Evolutionary conservation across 2,113 vertebrate species (phyloP).

Genomic region (Chaetodon auriga): DNA sequence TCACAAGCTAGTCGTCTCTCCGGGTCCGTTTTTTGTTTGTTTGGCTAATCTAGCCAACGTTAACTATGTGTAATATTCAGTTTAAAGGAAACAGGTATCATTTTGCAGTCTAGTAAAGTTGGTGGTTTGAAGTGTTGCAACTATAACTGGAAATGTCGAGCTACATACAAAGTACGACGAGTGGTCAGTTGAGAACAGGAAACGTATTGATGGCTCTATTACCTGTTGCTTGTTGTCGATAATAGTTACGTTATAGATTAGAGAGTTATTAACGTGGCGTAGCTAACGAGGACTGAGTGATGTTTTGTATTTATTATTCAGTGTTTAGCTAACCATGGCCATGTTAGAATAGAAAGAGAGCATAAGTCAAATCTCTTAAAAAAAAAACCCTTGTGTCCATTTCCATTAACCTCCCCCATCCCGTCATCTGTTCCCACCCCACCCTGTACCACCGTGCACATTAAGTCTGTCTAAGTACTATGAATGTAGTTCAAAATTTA

Average conservation of each 20-base stretch:
- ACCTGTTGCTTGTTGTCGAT: not conserved
- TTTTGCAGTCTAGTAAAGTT: too few species aligned
- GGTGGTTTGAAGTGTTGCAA: not conserved
- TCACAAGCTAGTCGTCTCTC: conserved; percentile 2
- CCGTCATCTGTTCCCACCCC: too few species aligned
- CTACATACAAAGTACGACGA: too few species aligned
- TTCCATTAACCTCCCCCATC: not conserved
- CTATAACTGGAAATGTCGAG: not conserved
- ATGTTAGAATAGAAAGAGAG: not conserved
- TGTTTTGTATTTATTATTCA: not conserved
- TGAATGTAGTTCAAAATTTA: not conserved
- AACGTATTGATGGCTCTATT: not conserved
- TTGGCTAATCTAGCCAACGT: not conserved
- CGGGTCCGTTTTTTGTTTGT: not conserved
- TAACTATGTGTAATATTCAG: too few species aligned
- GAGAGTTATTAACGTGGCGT: not conserved
- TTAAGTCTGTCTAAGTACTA: not conserved
- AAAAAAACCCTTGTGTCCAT: not conserved
- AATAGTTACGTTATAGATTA: not conserved
- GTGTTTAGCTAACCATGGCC: too few species aligned
- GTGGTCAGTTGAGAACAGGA: not conserved
- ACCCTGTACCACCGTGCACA: not conserved
- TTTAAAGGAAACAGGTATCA: not conserved
- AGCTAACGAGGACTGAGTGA: not conserved
- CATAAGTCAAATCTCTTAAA: not conserved